Percentiles rank a stretch among this genome's conserved stretches.
Evolutionary conservation across 2,113 vertebrate genomes (phyloP).

Genomic region (Gymnobelideus leadbeateri): DNA sequence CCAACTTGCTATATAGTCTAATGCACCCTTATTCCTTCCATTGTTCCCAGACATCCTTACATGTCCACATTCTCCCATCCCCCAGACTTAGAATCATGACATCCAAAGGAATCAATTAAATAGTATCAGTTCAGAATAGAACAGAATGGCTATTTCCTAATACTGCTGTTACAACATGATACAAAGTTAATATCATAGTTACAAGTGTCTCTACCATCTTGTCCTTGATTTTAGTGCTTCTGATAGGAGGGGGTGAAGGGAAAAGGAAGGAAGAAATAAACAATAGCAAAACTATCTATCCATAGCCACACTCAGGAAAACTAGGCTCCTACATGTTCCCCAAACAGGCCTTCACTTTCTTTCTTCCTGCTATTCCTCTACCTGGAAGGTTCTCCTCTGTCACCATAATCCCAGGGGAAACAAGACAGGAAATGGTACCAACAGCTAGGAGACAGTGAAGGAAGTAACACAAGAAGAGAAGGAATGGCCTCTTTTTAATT

Average conservation of each 20-base stretch:
- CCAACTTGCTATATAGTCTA: neutral
- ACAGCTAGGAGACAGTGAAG: neutral
- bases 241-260: neutral
- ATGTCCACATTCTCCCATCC: neutral
- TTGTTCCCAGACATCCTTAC: neutral
- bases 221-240: neutral
- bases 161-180: neutral
- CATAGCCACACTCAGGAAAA: neutral
- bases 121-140: conserved; percentile 16
- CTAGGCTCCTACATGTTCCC: neutral
- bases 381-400: neutral
- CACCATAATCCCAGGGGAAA: neutral
- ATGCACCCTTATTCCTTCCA: neutral
- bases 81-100: neutral
- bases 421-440: neutral
- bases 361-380: neutral
- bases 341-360: neutral
- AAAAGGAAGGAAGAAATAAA: neutral
- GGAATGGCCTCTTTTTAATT: neutral
- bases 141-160: conserved; percentile 18
- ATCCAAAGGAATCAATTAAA: neutral
- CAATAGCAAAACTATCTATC: neutral
- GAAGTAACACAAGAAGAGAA: neutral
- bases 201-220: neutral
- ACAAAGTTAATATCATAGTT: neutral